Evolutionary conservation across 2,888 invertebrate genomes (phyloP).

Genomic region (Tenthredo livida): DNA sequence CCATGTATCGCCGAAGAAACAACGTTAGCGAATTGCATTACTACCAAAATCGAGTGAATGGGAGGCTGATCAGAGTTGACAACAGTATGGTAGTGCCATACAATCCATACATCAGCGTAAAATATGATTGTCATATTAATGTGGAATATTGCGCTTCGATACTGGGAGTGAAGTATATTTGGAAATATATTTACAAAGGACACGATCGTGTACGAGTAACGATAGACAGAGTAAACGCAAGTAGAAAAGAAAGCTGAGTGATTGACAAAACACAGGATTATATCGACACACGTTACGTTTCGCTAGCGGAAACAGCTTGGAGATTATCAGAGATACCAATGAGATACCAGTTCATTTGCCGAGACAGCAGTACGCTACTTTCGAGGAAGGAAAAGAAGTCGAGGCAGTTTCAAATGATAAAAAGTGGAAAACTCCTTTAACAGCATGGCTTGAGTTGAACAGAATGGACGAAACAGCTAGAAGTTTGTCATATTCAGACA

Average conservation of each 20-base stretch:
- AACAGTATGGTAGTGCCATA: constrained; percentile 66
- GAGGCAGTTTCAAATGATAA: constrained; percentile 48
- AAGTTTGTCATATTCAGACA: constrained; percentile 56
- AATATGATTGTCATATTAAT: constrained; percentile 60
- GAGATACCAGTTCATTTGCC: constrained; percentile 45
- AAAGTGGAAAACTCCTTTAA: constrained; percentile 59
- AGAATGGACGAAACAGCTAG: constrained; percentile 57
- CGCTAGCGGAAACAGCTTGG: constrained; percentile 68
- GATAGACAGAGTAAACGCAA: constrained; percentile 20
- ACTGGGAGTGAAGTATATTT: constrained; percentile 61
- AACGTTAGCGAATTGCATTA: constrained; percentile 15
- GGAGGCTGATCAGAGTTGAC: constrained; percentile 57
- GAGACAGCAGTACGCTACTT: constrained; percentile 64
- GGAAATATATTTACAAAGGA: constrained; percentile 61
- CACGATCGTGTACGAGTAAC: constrained; percentile 55
- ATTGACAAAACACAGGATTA: constrained; percentile 68
- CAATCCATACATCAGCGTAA: constrained; percentile 59
- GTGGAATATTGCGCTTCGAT: constrained; percentile 60
- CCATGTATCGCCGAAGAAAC: constrained; percentile 56
- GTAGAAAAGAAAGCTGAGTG: neutral
- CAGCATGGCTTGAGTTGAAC: constrained; percentile 66
- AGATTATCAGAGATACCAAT: too few relatives aligned
- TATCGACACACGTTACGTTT: constrained; percentile 70
- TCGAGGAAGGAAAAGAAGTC: constrained; percentile 33
- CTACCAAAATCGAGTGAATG: neutral